These are phyloP conservation scores for Urocolius indicus DNA, from an alignment of 2,113 vertebrate genomes.

Conservation along the genomic window DNA sequence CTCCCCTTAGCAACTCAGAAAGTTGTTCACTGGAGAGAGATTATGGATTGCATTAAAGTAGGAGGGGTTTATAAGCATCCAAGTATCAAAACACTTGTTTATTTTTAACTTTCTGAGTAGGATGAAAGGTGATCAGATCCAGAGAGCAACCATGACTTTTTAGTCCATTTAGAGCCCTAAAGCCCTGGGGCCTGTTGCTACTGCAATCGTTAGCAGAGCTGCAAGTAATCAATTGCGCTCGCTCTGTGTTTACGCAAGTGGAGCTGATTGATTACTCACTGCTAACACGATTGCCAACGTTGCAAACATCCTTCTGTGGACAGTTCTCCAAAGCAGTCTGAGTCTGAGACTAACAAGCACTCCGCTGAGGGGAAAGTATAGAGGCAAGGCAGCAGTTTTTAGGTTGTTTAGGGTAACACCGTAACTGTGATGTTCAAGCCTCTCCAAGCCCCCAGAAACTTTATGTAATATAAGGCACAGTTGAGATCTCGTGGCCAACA, in stretches of 20 bases:
- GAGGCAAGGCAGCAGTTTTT: background rate
- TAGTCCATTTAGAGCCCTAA: background rate
- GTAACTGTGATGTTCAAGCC: background rate
- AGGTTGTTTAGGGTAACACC: background rate
- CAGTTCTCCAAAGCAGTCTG: background rate
- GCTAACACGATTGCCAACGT: background rate
- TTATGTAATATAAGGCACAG: background rate
- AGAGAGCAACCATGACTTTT: background rate
- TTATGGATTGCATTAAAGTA: background rate
- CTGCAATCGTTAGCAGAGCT: background rate
- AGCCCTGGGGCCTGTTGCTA: background rate
- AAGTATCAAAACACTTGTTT: background rate
- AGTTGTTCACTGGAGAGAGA: background rate
- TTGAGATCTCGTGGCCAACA: accelerated
- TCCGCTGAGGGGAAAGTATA: background rate
- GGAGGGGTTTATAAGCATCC: slow-evolving; percentile 1
- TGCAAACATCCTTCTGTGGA: background rate
- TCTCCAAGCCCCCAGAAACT: background rate
- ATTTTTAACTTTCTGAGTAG: slow-evolving; percentile 1
- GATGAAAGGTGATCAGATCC: slow-evolving; percentile 19
- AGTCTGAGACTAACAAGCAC: slow-evolving; percentile 4
- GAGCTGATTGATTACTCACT: slow-evolving; percentile 45
- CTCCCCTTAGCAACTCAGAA: background rate
- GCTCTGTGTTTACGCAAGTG: background rate
- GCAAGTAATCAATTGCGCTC: background rate